Evolutionary conservation across 2,797 vertebrate species (phyloP).

Genomic region (Tangara arthus): DNA sequence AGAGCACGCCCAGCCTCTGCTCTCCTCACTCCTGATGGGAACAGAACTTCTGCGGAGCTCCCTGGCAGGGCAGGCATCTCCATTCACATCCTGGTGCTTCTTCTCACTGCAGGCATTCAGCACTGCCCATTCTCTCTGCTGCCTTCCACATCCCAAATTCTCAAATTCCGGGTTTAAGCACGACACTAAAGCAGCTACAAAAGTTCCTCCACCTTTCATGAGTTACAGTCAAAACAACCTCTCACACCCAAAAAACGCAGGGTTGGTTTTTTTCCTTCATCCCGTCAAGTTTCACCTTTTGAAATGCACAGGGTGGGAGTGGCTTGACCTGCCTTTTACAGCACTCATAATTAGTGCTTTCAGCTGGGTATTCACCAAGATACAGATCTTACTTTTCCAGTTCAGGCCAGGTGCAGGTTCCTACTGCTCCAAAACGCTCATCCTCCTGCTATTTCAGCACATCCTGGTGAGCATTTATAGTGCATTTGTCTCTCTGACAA

Average conservation of each 20-base stretch:
- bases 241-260: neutral
- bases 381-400: neutral
- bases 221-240: neutral
- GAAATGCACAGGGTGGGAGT: neutral
- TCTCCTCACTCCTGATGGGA: accelerated
- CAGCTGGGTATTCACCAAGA: neutral
- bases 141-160: neutral
- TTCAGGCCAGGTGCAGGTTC: neutral
- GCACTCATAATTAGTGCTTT: neutral
- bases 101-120: neutral
- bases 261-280: neutral
- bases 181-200: neutral
- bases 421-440: neutral
- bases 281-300: neutral
- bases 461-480: accelerated
- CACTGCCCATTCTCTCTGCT: neutral
- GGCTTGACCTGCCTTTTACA: neutral
- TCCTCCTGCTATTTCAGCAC: neutral
- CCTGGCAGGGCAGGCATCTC: neutral
- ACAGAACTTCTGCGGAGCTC: accelerated
- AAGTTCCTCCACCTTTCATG: neutral
- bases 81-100: neutral
- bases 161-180: neutral
- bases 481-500: neutral
- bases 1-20: accelerated